Evolutionary conservation across 2,113 vertebrate genomes (phyloP), one percentile per base, ranked within the genome.

Genomic region (Phasianus colchicus): DNA sequence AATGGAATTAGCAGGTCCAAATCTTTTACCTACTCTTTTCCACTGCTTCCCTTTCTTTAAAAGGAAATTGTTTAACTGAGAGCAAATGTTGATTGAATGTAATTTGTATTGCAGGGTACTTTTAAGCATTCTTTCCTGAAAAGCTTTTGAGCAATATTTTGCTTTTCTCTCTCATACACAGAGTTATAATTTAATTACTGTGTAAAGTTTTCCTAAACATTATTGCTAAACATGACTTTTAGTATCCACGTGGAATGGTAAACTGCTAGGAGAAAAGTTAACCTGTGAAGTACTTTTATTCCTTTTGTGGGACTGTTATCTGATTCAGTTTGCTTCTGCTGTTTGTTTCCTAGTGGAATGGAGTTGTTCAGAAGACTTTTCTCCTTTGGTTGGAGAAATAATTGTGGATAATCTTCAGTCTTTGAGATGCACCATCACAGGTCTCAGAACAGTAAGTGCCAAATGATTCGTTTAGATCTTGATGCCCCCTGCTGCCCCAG

Each of bases 361-460:
- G 99, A 99, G 99, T 96, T 98, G 97, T 96, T 97, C 98, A 71
- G 98, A 99, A 97, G 98, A 99, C 92, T 99, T 99, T 95, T 99
- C 98, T 45, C 97, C 98, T 95, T 97, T 98, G 63, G 97, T 96
- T 73, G 99, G 99, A 93, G 98, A 99, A 94, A 96, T 97, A 91
- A 97, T 99, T 76, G 86, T 99, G 97, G 99, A 99, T 75, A 98
- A 98, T 91, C 98, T 99, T 70, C 98, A 98, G 96, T 98, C 95
- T 61, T 96, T 99, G 82, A 98, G 98, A 89, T 99, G 97, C 92
- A 98, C 97, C 83, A 98, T 99, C 96, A 97, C 97, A 20, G 96
- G 98, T 85, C 99, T 99, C 83, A 98, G 93, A 92, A 99, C 97
- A 92, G 99, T 99, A 98, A 98, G 92, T 80, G 60, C 72, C 90